A percentile compares a stretch with the other conserved stretches of the same genome.
These are phyloP conservation scores for Hippopotamus amphibius DNA, from an alignment of 2,113 vertebrate species.

Conservation along the genomic window DNA sequence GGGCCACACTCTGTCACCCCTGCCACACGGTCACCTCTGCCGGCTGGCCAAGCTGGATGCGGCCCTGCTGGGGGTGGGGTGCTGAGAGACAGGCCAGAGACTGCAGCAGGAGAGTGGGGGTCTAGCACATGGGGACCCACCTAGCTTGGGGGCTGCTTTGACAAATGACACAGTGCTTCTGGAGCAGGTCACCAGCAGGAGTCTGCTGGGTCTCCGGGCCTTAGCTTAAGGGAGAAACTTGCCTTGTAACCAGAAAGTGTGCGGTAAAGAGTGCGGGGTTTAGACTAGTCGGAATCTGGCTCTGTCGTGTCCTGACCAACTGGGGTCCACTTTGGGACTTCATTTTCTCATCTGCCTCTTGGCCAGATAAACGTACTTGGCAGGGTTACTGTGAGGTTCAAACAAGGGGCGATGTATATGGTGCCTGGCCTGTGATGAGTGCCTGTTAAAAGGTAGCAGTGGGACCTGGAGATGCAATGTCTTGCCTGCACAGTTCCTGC, in stretches of 20 bases:
- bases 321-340: fast-evolving
- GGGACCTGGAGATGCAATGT: not conserved
- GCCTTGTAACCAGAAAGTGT: not conserved
- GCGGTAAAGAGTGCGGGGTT: fast-evolving
- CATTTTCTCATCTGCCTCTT: not conserved
- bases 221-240: not conserved
- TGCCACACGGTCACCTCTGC: not conserved
- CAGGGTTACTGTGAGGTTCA: not conserved
- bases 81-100: not conserved
- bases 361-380: fast-evolving
- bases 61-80: not conserved
- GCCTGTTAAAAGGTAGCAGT: not conserved
- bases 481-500: not conserved
- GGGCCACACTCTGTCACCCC: not conserved
- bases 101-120: not conserved
- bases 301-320: not conserved
- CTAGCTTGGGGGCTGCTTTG: not conserved
- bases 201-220: not conserved
- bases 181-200: not conserved
- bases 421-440: fast-evolving
- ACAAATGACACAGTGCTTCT: not conserved
- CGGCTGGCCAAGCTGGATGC: not conserved
- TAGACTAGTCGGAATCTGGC: not conserved
- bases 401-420: fast-evolving
- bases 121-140: not conserved